A percentile compares a stretch with the other conserved stretches of the same genome.
These are phyloP conservation scores for Takifugu rubripes DNA, from an alignment of 2,797 vertebrate species.

Conservation along the genomic window DNA sequence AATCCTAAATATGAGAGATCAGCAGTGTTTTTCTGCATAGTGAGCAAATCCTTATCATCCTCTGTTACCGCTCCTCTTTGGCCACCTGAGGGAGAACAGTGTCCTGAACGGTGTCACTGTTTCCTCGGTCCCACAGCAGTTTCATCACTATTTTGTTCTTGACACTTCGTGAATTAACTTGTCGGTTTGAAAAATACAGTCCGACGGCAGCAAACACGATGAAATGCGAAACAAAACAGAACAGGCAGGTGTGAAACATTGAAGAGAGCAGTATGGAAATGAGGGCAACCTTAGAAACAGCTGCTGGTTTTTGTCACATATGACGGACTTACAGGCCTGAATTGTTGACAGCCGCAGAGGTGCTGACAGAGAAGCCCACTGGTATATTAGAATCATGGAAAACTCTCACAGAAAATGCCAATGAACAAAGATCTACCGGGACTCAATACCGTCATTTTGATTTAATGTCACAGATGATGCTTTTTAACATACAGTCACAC, in stretches of 20 bases:
- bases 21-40: no score
- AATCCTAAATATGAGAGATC: no score
- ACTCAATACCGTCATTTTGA: neutral
- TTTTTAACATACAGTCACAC: neutral
- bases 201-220: neutral
- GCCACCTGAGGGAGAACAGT: no score
- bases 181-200: neutral
- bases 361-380: neutral
- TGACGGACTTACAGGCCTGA: neutral
- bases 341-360: slow-evolving; percentile 1
- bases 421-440: slow-evolving; percentile 8
- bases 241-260: no score
- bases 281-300: no score
- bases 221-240: neutral
- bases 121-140: slow-evolving; percentile 4
- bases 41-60: no score
- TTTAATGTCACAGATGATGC: slow-evolving; percentile 5
- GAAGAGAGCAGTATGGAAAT: no score
- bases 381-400: slow-evolving; percentile 10
- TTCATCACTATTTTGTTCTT: slow-evolving; percentile 2
- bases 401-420: neutral
- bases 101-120: no score
- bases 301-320: no score
- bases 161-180: slow-evolving; percentile 1
- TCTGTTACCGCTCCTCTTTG: no score